Percentiles rank a stretch among this genome's conserved stretches.
These are phyloP conservation scores for Oncorhynchus kisutch DNA, from an alignment of 2,113 vertebrate genomes.

Conservation along the genomic window DNA sequence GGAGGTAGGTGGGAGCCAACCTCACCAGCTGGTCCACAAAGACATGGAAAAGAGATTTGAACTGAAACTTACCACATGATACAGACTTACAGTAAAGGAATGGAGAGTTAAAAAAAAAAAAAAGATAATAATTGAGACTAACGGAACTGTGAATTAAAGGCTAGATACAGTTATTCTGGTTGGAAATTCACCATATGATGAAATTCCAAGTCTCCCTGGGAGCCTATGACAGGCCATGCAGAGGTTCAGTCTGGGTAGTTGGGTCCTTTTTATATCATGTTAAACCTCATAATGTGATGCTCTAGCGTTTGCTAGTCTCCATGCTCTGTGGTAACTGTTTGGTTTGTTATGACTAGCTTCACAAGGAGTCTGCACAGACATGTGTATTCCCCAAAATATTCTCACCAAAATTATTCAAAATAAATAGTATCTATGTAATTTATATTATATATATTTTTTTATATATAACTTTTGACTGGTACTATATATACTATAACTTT, in stretches of 20 bases:
- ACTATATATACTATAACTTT: no score
- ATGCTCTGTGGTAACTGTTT: background rate
- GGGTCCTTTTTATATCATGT: background rate
- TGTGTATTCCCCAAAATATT: background rate
- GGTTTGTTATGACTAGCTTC: background rate
- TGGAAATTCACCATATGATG: no score
- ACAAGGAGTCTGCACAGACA: background rate
- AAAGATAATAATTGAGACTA: no score
- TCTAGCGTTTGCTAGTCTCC: no score
- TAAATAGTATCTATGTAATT: background rate
- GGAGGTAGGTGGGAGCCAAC: slow-evolving; percentile 13
- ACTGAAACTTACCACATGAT: background rate
- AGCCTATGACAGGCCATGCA: background rate
- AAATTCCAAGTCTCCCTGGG: no score
- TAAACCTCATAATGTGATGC: background rate
- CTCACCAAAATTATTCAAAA: background rate
- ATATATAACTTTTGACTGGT: no score
- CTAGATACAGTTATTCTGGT: no score
- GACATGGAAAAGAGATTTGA: background rate
- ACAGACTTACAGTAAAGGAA: background rate
- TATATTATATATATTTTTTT: no score
- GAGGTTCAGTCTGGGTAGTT: background rate
- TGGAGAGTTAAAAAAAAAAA: background rate
- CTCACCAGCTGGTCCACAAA: background rate
- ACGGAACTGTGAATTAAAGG: no score